A percentile compares a stretch with the other conserved stretches of the same genome.
These are phyloP conservation scores for Malaclemys terrapin DNA, from an alignment of 2,113 vertebrate genomes.

Conservation along the genomic window DNA sequence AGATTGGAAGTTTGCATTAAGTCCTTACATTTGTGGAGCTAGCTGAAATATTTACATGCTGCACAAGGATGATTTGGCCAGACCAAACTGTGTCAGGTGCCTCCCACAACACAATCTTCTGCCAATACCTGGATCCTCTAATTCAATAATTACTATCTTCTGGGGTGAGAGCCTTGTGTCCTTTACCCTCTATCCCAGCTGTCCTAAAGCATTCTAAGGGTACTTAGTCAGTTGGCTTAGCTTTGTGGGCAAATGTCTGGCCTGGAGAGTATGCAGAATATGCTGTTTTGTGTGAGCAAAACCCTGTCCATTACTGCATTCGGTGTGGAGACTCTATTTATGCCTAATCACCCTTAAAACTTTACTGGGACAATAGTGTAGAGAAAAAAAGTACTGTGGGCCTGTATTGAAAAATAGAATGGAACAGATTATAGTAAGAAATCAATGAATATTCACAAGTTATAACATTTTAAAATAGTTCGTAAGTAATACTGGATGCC, in stretches of 20 bases:
- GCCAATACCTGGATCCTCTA: not conserved
- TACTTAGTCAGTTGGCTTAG: not conserved
- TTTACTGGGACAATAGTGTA: not conserved
- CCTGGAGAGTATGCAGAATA: not conserved
- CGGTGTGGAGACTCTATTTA: not conserved
- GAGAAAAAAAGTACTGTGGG: not conserved
- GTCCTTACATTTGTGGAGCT: no score
- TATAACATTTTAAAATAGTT: not conserved
- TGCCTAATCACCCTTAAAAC: not conserved
- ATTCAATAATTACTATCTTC: not conserved
- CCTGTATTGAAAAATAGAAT: not conserved
- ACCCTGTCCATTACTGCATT: not conserved
- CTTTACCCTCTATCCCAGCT: not conserved
- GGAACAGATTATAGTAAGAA: not conserved
- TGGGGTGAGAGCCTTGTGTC: not conserved
- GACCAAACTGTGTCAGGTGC: accelerated
- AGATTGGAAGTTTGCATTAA: no score
- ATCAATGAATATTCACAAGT: not conserved
- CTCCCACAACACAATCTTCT: not conserved
- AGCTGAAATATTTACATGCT: not conserved
- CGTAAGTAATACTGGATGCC: not conserved
- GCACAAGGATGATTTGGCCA: not conserved
- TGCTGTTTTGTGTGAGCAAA: not conserved
- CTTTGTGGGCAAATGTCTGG: not conserved
- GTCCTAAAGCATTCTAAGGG: not conserved